phyloP scores from a whole-genome alignment of 2,797 vertebrate species.

The Halcyon smyrnensis region DNA sequence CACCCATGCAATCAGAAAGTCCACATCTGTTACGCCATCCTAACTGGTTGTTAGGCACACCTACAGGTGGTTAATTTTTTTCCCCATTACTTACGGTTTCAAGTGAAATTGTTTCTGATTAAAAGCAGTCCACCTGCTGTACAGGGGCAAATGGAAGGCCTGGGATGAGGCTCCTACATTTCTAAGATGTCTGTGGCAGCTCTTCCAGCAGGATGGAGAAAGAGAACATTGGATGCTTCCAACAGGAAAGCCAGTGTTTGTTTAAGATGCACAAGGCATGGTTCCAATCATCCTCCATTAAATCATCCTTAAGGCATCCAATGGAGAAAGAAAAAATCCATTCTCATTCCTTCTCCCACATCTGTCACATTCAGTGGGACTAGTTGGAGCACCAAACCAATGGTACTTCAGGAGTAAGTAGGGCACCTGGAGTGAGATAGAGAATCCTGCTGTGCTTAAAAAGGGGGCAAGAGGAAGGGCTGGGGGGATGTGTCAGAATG shows the following conservation, averaged over 20 bases:
- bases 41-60: neutral
- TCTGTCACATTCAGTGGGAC: neutral
- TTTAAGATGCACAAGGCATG: accelerated
- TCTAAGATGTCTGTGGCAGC: neutral
- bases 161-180: neutral
- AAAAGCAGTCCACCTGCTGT: neutral
- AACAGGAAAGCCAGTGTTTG: neutral
- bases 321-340: neutral
- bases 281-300: neutral
- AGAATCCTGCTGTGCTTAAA: neutral
- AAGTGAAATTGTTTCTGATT: neutral
- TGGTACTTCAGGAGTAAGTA: neutral
- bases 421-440: neutral
- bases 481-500: neutral
- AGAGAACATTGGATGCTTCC: neutral
- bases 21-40: neutral
- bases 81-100: neutral
- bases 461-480: too few species aligned
- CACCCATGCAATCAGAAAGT: accelerated
- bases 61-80: neutral
- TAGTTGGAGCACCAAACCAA: neutral
- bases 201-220: neutral
- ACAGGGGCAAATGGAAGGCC: accelerated
- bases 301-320: neutral
- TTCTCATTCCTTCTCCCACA: neutral